Conservation (phyloP, 1,140 invertebrate species). For the Magallana angulata region DNA sequence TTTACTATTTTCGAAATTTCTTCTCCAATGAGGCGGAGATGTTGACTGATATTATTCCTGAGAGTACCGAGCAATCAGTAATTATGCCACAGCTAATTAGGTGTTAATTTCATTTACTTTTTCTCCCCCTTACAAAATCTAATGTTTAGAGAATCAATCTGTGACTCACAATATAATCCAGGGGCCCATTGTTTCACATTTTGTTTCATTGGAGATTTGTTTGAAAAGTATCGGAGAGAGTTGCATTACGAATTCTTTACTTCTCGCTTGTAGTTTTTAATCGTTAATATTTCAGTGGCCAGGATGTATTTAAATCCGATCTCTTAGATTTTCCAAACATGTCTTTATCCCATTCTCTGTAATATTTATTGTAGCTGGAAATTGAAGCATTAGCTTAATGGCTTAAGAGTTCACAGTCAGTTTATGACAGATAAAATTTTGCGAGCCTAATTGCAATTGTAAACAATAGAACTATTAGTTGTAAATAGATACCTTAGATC, state of each 20-base stretch:
- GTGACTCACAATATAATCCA: background rate
- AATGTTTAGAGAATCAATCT: background rate
- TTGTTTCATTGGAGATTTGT: background rate
- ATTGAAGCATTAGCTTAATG: background rate
- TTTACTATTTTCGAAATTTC: slow-evolving; percentile 11
- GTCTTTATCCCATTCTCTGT: background rate
- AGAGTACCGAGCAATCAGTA: slow-evolving; percentile 16
- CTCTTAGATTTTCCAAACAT: background rate
- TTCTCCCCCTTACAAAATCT: background rate
- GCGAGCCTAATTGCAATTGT: slow-evolving; percentile 15
- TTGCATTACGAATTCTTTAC: too few species aligned
- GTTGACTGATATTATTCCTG: slow-evolving; percentile 22
- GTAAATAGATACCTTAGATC: background rate
- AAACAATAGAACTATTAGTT: slow-evolving; percentile 8
- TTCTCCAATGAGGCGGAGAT: slow-evolving; percentile 24
- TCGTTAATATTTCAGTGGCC: too few species aligned
- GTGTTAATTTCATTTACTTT: slow-evolving; percentile 38
- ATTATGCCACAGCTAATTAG: background rate
- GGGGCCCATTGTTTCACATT: background rate
- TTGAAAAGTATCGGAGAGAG: background rate
- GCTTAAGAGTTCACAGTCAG: background rate
- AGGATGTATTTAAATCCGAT: too few species aligned
- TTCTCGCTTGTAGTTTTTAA: too few species aligned
- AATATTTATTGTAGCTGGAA: background rate
- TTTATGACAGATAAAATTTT: slow-evolving; percentile 23